A percentile compares a stretch with the other conserved stretches of the same genome.
These are phyloP conservation scores for Synanthedon tipuliformis DNA, from an alignment of 2,888 invertebrate species.

Conservation along the genomic window DNA sequence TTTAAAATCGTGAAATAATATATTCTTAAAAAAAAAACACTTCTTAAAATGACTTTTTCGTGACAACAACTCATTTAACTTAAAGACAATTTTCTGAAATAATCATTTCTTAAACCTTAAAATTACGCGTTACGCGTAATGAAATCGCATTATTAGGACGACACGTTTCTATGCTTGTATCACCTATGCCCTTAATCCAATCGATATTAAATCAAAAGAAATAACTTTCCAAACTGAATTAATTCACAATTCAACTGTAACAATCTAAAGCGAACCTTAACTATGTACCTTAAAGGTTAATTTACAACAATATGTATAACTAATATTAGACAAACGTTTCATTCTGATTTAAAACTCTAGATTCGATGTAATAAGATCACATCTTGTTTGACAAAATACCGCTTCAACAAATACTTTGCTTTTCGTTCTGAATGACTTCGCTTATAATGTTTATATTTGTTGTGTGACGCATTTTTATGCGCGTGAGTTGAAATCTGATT, in stretches of 20 bases:
- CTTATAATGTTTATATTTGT: slow-evolving; percentile 3
- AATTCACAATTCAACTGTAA: slow-evolving; percentile 5
- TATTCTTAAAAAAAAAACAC: too few relatives aligned
- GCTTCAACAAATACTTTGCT: neutral
- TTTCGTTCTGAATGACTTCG: neutral
- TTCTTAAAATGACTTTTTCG: too few relatives aligned
- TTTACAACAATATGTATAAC: neutral
- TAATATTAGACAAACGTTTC: neutral
- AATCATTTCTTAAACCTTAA: too few relatives aligned
- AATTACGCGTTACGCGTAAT: too few relatives aligned
- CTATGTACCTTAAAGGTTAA: neutral
- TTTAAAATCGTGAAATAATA: too few relatives aligned
- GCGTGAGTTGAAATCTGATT: slow-evolving; percentile 2
- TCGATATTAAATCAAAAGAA: slow-evolving; percentile 8
- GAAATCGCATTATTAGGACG: too few relatives aligned
- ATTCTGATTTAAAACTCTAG: neutral
- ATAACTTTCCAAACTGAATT: slow-evolving; percentile 11
- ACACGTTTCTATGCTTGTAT: slow-evolving; percentile 1
- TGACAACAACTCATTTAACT: too few relatives aligned
- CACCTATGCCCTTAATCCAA: slow-evolving; percentile 10
- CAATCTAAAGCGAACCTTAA: neutral
- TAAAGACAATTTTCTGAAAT: too few relatives aligned
- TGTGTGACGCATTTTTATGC: slow-evolving; percentile 1
- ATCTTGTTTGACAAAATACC: neutral
- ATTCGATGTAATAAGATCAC: neutral